These are phyloP conservation scores for Hippolais icterina DNA, from an alignment of 2,113 vertebrate genomes.

Conservation along the genomic window DNA sequence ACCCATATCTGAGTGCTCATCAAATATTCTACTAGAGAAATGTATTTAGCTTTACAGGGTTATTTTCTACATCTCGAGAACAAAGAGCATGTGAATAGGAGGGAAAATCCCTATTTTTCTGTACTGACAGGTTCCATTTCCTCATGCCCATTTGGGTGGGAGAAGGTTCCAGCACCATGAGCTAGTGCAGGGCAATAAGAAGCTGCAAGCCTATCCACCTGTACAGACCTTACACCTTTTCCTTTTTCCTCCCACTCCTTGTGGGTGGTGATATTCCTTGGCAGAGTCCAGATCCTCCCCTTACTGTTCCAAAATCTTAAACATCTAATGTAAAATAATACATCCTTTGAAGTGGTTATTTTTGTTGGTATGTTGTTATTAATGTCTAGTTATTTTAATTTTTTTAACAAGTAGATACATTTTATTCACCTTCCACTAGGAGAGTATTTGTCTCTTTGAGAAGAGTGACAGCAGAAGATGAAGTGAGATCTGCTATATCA, in stretches of 20 bases:
- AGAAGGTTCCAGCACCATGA: background rate
- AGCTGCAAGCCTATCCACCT: background rate
- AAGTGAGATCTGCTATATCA: background rate
- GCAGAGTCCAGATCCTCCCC: no score
- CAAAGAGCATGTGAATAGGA: background rate
- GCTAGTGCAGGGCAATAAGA: background rate
- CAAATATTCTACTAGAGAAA: background rate
- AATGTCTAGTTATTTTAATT: background rate
- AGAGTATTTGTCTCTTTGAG: background rate
- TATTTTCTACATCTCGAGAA: background rate
- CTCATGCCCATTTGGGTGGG: background rate
- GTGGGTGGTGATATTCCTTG: background rate
- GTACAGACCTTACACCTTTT: background rate
- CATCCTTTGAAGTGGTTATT: background rate
- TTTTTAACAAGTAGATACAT: background rate
- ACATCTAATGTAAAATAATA: background rate
- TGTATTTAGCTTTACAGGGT: background rate
- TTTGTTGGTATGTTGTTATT: background rate
- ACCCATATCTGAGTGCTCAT: background rate
- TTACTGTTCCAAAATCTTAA: background rate
- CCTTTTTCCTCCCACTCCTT: background rate
- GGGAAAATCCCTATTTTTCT: background rate
- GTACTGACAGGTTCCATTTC: background rate
- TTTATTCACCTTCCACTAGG: background rate
- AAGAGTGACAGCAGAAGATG: background rate